Percentiles rank a stretch among this genome's conserved stretches.
These are phyloP conservation scores for Saiga tatarica DNA, from an alignment of 2,113 vertebrate species.

Conservation along the genomic window DNA sequence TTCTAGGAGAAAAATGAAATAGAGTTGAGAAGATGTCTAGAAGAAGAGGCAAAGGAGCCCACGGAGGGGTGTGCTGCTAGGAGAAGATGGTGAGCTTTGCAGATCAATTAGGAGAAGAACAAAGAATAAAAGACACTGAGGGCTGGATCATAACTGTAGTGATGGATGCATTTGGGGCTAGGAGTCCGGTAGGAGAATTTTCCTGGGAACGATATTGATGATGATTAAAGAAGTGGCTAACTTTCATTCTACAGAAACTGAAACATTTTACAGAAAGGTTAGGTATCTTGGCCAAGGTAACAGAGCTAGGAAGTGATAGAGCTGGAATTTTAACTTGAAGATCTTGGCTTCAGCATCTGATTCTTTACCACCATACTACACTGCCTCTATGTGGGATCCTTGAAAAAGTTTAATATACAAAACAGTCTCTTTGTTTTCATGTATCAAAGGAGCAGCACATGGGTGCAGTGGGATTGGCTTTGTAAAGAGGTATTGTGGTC, in stretches of 20 bases:
- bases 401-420: not conserved
- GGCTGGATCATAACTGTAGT: not conserved
- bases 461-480: not conserved
- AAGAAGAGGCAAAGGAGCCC: not conserved
- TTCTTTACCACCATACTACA: not conserved
- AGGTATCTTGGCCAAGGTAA: not conserved
- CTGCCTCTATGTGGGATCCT: not conserved
- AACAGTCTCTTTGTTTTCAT: not conserved
- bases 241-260: not conserved
- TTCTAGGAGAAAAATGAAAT: not conserved
- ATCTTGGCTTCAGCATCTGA: not conserved
- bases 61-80: accelerated
- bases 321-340: not conserved
- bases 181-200: not conserved
- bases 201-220: not conserved
- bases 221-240: not conserved
- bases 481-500: not conserved
- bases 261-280: not conserved
- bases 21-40: not conserved
- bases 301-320: not conserved
- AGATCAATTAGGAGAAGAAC: not conserved
- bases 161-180: not conserved
- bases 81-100: not conserved
- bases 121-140: not conserved
- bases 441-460: not conserved